These are phyloP conservation scores for Lithobates pipiens DNA, from an alignment of 2,797 vertebrate species.

Conservation along the genomic window DNA sequence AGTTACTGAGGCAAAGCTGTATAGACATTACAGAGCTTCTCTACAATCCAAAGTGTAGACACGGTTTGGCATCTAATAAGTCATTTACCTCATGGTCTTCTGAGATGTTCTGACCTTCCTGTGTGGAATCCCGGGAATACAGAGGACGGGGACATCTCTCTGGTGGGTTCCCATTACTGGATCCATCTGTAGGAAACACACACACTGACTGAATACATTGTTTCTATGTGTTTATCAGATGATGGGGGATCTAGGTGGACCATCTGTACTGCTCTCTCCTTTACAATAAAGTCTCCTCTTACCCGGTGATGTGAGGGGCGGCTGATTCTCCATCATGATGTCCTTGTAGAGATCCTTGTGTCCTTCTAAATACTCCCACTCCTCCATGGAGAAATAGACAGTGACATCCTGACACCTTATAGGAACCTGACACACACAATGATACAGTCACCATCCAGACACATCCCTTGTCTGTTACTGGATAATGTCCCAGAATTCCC, in stretches of 20 bases:
- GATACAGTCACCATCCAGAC: neutral
- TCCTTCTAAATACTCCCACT: constrained; percentile 38
- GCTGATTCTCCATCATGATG: neutral
- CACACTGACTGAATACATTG: neutral
- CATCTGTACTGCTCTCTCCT: neutral
- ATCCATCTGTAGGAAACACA: neutral
- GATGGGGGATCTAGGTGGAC: neutral
- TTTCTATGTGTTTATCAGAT: too few species aligned
- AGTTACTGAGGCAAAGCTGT: too few species aligned
- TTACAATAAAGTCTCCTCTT: neutral
- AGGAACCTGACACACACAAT: constrained; percentile 31
- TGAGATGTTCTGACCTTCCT: neutral
- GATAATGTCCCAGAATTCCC: neutral
- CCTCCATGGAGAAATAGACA: constrained; percentile 42
- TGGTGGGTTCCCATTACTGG: too few species aligned
- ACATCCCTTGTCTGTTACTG: neutral
- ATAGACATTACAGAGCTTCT: too few species aligned
- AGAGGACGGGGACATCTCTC: neutral
- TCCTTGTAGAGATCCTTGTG: constrained; percentile 18
- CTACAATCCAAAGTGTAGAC: too few species aligned
- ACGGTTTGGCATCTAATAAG: too few species aligned
- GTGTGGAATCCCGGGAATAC: neutral
- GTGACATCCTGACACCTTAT: constrained; percentile 35
- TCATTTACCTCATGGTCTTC: neutral
- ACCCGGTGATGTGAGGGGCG: neutral